Evolutionary conservation across 2,888 invertebrate species (phyloP).

Genomic region (Crossocerus cetratus): DNA sequence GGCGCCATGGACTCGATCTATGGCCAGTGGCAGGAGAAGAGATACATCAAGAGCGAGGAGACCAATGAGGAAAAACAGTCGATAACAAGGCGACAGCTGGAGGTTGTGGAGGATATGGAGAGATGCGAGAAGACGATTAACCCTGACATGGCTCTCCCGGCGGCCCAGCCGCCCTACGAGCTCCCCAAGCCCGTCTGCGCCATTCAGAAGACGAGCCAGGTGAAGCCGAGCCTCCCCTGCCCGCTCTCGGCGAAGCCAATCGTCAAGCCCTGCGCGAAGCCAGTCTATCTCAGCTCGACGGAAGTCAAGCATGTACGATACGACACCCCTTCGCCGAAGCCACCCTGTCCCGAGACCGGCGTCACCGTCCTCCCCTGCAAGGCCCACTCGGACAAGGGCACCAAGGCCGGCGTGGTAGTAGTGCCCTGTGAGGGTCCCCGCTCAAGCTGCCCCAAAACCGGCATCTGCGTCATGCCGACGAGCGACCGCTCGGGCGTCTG

Average conservation of each 20-base stretch:
- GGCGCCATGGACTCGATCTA: conserved; percentile 41
- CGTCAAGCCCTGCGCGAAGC: conserved; percentile 13
- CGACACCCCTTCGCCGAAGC: conserved; percentile 64
- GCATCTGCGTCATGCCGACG: conserved; percentile 69
- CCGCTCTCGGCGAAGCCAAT: conserved; percentile 48
- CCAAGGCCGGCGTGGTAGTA: conserved; percentile 70
- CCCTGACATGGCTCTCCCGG: conserved; percentile 6
- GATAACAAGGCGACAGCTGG: conserved; percentile 55
- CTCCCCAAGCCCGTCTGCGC: conserved; percentile 56
- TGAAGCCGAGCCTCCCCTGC: conserved; percentile 62
- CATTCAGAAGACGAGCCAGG: conserved; percentile 59
- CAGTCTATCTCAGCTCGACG: conserved; percentile 55
- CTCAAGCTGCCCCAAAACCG: conserved; percentile 58
- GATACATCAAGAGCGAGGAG: conserved; percentile 58
- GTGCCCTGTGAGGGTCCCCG: conserved; percentile 68
- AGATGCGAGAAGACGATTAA: conserved; percentile 52
- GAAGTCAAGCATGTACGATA: conserved; percentile 66
- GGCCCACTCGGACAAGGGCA: conserved; percentile 66
- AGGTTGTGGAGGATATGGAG: conserved; percentile 62
- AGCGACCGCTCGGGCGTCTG: conserved; percentile 69
- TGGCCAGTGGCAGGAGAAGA: conserved; percentile 52
- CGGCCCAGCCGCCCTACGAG: conserved; percentile 21
- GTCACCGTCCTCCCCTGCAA: conserved; percentile 70
- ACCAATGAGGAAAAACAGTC: conserved; percentile 58
- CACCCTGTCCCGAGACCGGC: conserved; percentile 69